phyloP scores from a whole-genome alignment of 2,113 vertebrate genomes.

The Isichthys henryi region DNA sequence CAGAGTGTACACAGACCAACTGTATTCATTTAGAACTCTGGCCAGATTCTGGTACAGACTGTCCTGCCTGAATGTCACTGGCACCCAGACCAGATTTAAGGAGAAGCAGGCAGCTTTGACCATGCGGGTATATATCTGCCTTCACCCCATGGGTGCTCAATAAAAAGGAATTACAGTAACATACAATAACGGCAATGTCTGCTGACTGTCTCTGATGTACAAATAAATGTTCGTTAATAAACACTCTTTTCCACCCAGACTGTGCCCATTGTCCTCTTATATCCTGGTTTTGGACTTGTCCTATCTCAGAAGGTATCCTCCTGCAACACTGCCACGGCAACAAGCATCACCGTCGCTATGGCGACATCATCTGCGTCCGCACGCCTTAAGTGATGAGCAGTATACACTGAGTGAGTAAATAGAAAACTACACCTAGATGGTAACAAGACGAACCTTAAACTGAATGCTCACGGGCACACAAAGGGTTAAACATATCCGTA shows the following conservation, averaged over 20 bases:
- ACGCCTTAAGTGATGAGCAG: constrained; percentile 14
- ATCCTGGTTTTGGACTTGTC: background rate
- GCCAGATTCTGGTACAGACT: too few relatives aligned
- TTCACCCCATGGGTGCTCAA: background rate
- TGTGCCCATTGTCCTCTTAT: background rate
- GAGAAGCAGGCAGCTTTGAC: too few relatives aligned
- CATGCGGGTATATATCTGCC: background rate
- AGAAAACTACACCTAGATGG: background rate
- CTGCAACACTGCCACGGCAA: constrained; percentile 27
- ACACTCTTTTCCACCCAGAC: background rate
- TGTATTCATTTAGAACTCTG: too few relatives aligned
- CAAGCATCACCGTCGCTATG: constrained; percentile 37
- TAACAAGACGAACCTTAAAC: background rate
- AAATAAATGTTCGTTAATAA: background rate
- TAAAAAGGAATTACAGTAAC: background rate
- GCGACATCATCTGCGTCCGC: constrained; percentile 28
- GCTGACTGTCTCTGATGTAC: background rate
- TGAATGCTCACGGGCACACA: background rate
- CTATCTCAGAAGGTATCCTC: background rate
- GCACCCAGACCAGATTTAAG: too few relatives aligned
- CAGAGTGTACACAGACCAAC: too few relatives aligned
- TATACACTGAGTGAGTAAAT: constrained; percentile 3
- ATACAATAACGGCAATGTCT: background rate
- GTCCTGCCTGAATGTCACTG: too few relatives aligned
- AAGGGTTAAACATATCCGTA: background rate